phyloP scores from a whole-genome alignment of 2,888 invertebrate genomes.

The Maniola hyperantus region DNA sequence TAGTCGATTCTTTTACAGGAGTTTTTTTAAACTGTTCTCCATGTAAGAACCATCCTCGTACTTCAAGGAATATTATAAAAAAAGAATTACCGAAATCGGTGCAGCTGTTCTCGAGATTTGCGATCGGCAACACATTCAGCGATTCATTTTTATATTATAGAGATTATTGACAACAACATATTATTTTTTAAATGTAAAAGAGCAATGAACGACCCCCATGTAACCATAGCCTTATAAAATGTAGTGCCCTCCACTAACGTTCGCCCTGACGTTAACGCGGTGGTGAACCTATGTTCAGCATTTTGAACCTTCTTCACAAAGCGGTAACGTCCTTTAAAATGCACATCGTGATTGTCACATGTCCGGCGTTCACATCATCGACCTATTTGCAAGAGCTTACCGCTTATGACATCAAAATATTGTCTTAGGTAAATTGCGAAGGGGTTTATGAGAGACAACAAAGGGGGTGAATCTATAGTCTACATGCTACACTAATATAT shows the following conservation, averaged over 20 bases:
- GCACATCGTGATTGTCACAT: slow-evolving; percentile 1
- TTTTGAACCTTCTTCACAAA: slow-evolving; percentile 7
- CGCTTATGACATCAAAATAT: slow-evolving; percentile 7
- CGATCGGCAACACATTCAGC: too few relatives aligned
- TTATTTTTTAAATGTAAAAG: not conserved
- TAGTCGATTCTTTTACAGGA: too few relatives aligned
- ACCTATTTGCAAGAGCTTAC: slow-evolving; percentile 18
- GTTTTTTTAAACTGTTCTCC: too few relatives aligned
- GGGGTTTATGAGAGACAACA: slow-evolving; percentile 1
- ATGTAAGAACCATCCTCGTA: too few relatives aligned
- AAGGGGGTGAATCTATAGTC: not conserved
- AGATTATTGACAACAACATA: too few relatives aligned
- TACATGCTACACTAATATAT: too few relatives aligned
- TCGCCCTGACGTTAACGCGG: slow-evolving; percentile 9
- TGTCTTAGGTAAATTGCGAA: slow-evolving; percentile 16
- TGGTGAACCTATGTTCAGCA: not conserved
- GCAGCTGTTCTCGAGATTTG: too few relatives aligned
- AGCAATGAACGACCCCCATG: not conserved
- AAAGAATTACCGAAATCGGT: too few relatives aligned
- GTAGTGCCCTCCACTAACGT: slow-evolving; percentile 18
- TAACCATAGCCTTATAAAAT: slow-evolving; percentile 2
- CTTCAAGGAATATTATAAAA: too few relatives aligned
- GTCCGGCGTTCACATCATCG: slow-evolving; percentile 17
- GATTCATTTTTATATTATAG: too few relatives aligned
- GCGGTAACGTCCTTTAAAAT: not conserved